phyloP scores from a whole-genome alignment of 2,888 invertebrate species.

The Plutella xylostella region DNA sequence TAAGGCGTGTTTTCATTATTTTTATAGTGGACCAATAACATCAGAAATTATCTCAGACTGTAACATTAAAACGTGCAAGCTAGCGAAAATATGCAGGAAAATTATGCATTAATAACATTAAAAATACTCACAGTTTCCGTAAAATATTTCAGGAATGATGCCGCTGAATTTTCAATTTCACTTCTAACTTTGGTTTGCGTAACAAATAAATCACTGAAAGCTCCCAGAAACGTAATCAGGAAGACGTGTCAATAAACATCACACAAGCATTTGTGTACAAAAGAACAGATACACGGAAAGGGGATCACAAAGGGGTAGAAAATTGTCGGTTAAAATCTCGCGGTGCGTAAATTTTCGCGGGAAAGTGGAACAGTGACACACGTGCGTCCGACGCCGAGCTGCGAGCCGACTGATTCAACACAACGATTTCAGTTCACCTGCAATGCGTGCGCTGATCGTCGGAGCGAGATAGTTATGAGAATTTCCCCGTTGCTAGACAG shows the following conservation, averaged over 20 bases:
- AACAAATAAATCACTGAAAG: slow-evolving; percentile 30
- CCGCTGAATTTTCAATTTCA: not conserved
- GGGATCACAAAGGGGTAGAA: not conserved
- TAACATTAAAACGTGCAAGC: too few relatives aligned
- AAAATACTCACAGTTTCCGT: too few relatives aligned
- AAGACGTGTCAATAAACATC: slow-evolving; percentile 33
- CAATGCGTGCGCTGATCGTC: slow-evolving; percentile 64
- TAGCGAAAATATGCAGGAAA: too few relatives aligned
- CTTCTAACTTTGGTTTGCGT: not conserved
- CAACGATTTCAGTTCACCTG: slow-evolving; percentile 46
- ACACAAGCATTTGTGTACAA: slow-evolving; percentile 24
- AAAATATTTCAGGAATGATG: not conserved
- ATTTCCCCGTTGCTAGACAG: slow-evolving; percentile 25
- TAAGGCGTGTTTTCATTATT: too few relatives aligned
- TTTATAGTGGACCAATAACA: too few relatives aligned
- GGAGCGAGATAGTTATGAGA: not conserved
- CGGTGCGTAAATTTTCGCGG: slow-evolving; percentile 58
- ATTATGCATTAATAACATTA: too few relatives aligned
- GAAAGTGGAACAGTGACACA: slow-evolving; percentile 30
- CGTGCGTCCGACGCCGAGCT: slow-evolving; percentile 40
- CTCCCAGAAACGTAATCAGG: slow-evolving; percentile 29
- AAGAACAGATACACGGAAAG: not conserved
- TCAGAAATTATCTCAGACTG: too few relatives aligned
- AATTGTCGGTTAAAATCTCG: not conserved
- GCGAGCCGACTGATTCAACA: slow-evolving; percentile 39